Evolutionary conservation across 2,888 invertebrate species (phyloP).

Genomic region (Melinaea menophilus): DNA sequence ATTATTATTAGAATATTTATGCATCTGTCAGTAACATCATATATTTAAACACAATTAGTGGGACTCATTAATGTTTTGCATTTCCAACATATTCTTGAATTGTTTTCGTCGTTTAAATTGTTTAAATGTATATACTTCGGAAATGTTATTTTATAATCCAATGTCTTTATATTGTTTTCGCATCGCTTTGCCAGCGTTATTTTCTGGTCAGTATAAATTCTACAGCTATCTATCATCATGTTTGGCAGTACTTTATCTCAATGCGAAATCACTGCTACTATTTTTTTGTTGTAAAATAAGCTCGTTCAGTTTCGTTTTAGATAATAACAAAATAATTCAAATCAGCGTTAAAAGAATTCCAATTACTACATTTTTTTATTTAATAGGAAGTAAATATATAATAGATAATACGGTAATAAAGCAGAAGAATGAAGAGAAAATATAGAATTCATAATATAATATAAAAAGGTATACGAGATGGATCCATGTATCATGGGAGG

Average conservation of each 20-base stretch:
- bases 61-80: slow-evolving; percentile 39
- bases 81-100: slow-evolving; percentile 8
- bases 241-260: neutral
- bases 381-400: too few species aligned
- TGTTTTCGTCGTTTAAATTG: neutral
- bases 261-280: too few species aligned
- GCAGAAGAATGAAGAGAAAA: too few species aligned
- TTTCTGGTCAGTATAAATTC: neutral
- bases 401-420: too few species aligned
- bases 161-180: neutral
- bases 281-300: too few species aligned
- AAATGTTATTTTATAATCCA: neutral
- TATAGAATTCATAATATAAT: too few species aligned
- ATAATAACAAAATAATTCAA: too few species aligned
- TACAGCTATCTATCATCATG: neutral
- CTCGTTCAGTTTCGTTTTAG: too few species aligned
- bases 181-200: neutral
- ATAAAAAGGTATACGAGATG: too few species aligned
- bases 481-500: too few species aligned
- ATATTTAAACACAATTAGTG: slow-evolving; percentile 35
- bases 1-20: neutral
- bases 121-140: neutral
- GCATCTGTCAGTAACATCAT: neutral
- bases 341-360: too few species aligned
- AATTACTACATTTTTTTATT: too few species aligned